Percentiles rank a stretch among this genome's conserved stretches.
phyloP scores from a whole-genome alignment of 2,113 vertebrate species.

The Paraplagusia blochii region DNA sequence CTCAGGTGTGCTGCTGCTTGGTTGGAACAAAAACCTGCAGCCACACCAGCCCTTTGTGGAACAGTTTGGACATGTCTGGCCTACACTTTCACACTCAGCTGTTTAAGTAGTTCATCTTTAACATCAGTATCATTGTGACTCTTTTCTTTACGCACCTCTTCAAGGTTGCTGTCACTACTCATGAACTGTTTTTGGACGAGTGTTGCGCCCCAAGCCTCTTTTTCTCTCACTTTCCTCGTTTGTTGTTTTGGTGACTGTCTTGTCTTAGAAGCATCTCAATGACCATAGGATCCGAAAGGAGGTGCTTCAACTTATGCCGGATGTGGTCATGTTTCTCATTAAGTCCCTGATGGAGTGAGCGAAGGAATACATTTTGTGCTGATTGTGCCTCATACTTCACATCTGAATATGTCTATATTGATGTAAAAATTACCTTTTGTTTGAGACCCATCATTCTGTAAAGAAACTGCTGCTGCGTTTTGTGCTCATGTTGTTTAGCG shows the following conservation, averaged over 20 bases:
- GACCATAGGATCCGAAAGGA: not conserved
- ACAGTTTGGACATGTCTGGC: no score
- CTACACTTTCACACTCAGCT: not conserved
- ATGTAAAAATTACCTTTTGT: not conserved
- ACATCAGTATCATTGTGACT: not conserved
- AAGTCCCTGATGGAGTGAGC: no score
- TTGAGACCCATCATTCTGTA: not conserved
- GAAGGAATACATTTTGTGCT: no score
- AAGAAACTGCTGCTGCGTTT: not conserved
- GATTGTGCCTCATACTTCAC: not conserved
- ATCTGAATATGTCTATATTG: not conserved
- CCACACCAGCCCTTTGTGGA: no score
- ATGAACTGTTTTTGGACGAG: not conserved
- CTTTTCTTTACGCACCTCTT: no score
- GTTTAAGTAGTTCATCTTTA: conserved; percentile 9
- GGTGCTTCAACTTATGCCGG: not conserved
- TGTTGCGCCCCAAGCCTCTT: not conserved
- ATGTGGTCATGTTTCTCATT: no score
- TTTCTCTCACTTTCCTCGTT: conserved; percentile 21
- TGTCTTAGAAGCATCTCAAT: conserved; percentile 3
- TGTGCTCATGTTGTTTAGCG: no score
- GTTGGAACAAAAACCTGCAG: no score
- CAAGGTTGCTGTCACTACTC: no score
- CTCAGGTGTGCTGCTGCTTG: no score
- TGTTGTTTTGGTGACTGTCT: conserved; percentile 3